A percentile compares a stretch with the other conserved stretches of the same genome.
These are phyloP conservation scores for rabbit (Oryctolagus cuniculus) DNA, from an alignment of 2,113 vertebrate genomes.

Conservation along the genomic window mOryCun1.1 NC_091439.1:47000001-47000500, in stretches of 20 bases:
- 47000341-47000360: not conserved
- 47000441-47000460: no score
- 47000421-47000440: no score
- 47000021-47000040: not conserved
- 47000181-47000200: not conserved
- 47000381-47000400: no score
- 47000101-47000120: not conserved
- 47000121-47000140: not conserved
- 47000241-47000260: not conserved
- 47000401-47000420: no score
- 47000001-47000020: not conserved
- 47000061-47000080: not conserved
- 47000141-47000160: conserved; percentile 39
- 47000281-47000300: not conserved
- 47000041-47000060: not conserved
- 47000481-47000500: no score
- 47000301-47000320: not conserved
- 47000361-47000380: not conserved
- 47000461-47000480: no score
- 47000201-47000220: not conserved
- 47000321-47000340: not conserved
- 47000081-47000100: not conserved
- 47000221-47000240: conserved; percentile 15
- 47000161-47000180: not conserved
- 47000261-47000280: not conserved